Percentiles rank a stretch among this genome's conserved stretches.
Conservation (phyloP, 30 jellyfish, hydroid and myxozoan species). For the Cassiopea andromeda region DNA sequence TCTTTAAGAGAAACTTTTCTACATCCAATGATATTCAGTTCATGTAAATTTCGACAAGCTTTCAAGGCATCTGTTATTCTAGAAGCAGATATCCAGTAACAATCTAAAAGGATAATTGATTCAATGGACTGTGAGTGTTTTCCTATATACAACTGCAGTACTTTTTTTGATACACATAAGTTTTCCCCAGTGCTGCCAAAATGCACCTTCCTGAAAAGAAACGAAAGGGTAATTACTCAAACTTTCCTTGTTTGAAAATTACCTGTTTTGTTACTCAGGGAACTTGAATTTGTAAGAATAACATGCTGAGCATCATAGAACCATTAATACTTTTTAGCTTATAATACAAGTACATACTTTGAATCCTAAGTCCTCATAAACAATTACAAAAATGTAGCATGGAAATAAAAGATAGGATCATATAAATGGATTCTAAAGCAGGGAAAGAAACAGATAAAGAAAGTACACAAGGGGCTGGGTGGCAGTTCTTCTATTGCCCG, state of each 20-base stretch:
- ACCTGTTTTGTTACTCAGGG: no score
- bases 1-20: conserved; percentile 47
- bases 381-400: no score
- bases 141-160: conserved; percentile 40
- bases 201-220: conserved; percentile 20
- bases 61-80: conserved; percentile 55
- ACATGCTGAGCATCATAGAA: no score
- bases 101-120: conserved; percentile 63
- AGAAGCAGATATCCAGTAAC: conserved; percentile 89
- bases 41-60: conserved; percentile 74
- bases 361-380: no score
- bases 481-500: not conserved
- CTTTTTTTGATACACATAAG: conserved; percentile 63
- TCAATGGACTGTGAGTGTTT: conserved; percentile 50
- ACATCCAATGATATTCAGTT: conserved; percentile 81
- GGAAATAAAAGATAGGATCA: no score
- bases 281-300: no score
- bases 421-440: not conserved
- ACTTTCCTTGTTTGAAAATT: no score
- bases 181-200: conserved; percentile 68
- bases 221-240: no score
- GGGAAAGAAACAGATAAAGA: not conserved
- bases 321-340: no score
- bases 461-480: not conserved
- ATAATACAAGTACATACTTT: no score